Percentiles rank a stretch among this genome's conserved stretches.
Evolutionary conservation across 2,888 invertebrate species (phyloP).

Genomic region (Romanomermis culicivorax): DNA sequence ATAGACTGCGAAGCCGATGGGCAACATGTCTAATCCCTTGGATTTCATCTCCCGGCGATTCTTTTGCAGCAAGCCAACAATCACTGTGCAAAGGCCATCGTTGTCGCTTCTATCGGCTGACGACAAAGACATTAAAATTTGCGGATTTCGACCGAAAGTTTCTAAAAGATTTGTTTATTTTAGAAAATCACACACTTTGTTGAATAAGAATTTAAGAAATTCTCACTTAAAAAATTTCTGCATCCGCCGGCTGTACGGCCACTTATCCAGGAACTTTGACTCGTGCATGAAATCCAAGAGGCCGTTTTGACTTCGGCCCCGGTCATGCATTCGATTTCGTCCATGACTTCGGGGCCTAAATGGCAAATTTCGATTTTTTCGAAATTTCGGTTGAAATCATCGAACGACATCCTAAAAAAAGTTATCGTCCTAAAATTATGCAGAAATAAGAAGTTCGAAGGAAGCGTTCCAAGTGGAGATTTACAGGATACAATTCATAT

Average conservation of each 20-base stretch:
- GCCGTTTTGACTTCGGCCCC: slow-evolving; percentile 14
- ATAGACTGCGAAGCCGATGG: slow-evolving; percentile 87
- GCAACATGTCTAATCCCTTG: slow-evolving; percentile 70
- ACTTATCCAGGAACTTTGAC: slow-evolving; percentile 75
- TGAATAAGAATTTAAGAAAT: neutral
- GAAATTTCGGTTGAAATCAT: slow-evolving; percentile 62
- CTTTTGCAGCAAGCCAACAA: slow-evolving; percentile 86
- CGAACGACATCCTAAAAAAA: slow-evolving; percentile 48
- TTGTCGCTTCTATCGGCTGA: slow-evolving; percentile 57
- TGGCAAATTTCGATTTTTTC: slow-evolving; percentile 75
- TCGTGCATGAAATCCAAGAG: slow-evolving; percentile 70
- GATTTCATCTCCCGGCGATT: slow-evolving; percentile 68
- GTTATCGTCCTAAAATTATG: neutral
- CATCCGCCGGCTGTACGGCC: slow-evolving; percentile 88
- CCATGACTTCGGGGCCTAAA: slow-evolving; percentile 72
- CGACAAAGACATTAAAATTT: slow-evolving; percentile 58
- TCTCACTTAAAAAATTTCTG: slow-evolving; percentile 53
- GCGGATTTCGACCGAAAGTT: slow-evolving; percentile 78
- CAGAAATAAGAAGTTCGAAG: neutral
- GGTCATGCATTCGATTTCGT: slow-evolving; percentile 31
- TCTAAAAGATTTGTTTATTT: slow-evolving; percentile 37
- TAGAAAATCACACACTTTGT: neutral
- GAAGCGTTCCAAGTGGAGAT: too few relatives aligned
- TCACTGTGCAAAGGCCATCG: slow-evolving; percentile 54
- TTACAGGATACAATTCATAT: too few relatives aligned